Conservation (phyloP, 2,797 vertebrate genomes). For the Erpetoichthys calabaricus region DNA sequence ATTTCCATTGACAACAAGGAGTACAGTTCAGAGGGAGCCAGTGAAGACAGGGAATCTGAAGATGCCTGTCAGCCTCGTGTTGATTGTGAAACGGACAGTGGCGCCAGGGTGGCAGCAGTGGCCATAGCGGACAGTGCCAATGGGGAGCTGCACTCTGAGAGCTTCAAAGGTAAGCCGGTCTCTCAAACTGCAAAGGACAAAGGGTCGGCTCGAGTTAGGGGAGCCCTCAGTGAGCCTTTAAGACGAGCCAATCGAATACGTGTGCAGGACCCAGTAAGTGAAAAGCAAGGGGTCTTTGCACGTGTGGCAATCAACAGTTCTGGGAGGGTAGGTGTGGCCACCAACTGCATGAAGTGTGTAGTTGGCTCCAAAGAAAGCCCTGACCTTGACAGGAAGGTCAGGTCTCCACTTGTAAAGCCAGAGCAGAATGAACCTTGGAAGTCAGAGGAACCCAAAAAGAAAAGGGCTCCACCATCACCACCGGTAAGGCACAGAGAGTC, state of each 20-base stretch:
- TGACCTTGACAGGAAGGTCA: conserved; percentile 53
- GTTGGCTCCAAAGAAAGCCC: conserved; percentile 66
- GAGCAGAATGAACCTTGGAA: neutral
- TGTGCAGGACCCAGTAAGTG: conserved; percentile 40
- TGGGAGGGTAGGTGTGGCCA: conserved; percentile 69
- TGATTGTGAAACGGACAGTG: conserved; percentile 31
- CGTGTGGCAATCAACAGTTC: conserved; percentile 64
- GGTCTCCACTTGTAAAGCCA: conserved; percentile 11
- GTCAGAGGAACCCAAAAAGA: conserved; percentile 11
- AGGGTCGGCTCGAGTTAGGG: conserved; percentile 35
- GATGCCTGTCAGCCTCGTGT: conserved; percentile 42
- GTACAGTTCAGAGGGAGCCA: conserved; percentile 61
- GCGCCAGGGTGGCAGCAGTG: conserved; percentile 24
- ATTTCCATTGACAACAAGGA: conserved; percentile 72
- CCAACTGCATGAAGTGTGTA: conserved; percentile 83
- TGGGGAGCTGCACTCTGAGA: conserved; percentile 48
- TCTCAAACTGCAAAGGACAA: conserved; percentile 29
- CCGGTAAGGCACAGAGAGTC: conserved; percentile 19
- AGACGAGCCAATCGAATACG: conserved; percentile 49
- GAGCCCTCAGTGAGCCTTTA: conserved; percentile 59
- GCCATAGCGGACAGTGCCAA: conserved; percentile 32
- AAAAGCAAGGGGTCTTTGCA: conserved; percentile 54
- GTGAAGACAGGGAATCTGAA: conserved; percentile 57
- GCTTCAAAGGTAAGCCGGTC: conserved; percentile 79
- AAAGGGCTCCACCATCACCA: too few relatives aligned